These are phyloP conservation scores for Pedetes capensis DNA, from an alignment of 2,113 vertebrate species.

Conservation along the genomic window DNA sequence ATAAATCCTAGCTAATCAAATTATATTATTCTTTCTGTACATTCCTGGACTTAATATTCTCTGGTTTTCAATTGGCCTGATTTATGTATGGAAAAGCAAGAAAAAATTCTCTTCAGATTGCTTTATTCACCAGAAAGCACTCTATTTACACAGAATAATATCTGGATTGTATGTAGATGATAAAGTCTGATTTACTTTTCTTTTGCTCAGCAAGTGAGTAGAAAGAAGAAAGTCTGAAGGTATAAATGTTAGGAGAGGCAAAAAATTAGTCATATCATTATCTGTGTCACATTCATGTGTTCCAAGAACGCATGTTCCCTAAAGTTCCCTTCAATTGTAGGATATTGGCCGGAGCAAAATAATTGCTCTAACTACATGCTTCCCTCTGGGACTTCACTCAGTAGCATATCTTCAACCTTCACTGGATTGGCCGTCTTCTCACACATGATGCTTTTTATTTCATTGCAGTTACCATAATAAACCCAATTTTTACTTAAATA, in stretches of 20 bases:
- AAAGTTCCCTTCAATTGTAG: not conserved
- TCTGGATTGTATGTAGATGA: not conserved
- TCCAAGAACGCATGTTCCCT: not conserved
- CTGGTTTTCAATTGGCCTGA: not conserved
- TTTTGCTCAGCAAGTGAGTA: not conserved
- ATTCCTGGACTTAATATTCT: not conserved
- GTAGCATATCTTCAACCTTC: not conserved
- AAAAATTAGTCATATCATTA: not conserved
- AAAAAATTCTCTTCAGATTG: not conserved
- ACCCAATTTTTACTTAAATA: rapidly evolving
- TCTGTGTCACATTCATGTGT: not conserved
- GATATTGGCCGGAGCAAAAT: not conserved
- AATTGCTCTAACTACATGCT: not conserved
- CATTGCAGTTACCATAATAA: rapidly evolving
- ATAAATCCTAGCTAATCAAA: not conserved
- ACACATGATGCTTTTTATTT: rapidly evolving
- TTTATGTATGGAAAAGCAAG: not conserved
- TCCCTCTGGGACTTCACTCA: not conserved
- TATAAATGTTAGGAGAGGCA: not conserved
- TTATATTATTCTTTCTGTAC: not conserved
- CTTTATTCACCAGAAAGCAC: not conserved
- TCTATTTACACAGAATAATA: not conserved
- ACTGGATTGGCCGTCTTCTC: slow-evolving; percentile 36
- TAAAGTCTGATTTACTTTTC: not conserved
- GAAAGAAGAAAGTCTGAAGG: not conserved